Conservation (phyloP, 1,140 invertebrate species). For the Bombus difficillimus region DNA sequence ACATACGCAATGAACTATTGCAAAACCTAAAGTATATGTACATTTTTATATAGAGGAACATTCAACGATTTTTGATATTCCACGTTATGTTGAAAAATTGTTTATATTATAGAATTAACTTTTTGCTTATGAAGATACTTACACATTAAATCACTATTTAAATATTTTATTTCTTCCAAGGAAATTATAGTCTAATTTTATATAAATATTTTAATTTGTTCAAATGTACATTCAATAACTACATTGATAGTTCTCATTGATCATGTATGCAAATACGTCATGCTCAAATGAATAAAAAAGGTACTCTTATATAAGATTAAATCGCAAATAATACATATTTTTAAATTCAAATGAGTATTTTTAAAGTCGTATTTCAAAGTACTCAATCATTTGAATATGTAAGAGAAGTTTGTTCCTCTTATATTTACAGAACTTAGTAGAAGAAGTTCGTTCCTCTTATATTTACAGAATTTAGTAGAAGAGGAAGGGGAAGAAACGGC, state of each 20-base stretch:
- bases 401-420: neutral
- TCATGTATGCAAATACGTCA: neutral
- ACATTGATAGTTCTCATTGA: too few relatives aligned
- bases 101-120: neutral
- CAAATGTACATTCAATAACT: too few relatives aligned
- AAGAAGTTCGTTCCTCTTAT: constrained; percentile 81
- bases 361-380: neutral
- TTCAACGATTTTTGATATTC: neutral
- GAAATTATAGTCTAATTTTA: too few relatives aligned
- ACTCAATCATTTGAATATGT: neutral
- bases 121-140: neutral
- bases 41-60: neutral
- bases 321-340: neutral
- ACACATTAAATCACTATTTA: neutral
- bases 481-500: constrained; percentile 83
- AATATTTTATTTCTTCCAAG: neutral
- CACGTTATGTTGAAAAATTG: too few relatives aligned
- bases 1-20: neutral
- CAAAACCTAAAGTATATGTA: neutral
- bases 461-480: constrained; percentile 87
- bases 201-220: too few relatives aligned
- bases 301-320: neutral
- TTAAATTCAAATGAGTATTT: neutral
- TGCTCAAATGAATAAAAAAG: neutral
- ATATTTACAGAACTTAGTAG: constrained; percentile 86